These are phyloP conservation scores for Caenorhabditis remanei DNA, from an alignment of 1,140 invertebrate genomes.

Conservation along the genomic window DNA sequence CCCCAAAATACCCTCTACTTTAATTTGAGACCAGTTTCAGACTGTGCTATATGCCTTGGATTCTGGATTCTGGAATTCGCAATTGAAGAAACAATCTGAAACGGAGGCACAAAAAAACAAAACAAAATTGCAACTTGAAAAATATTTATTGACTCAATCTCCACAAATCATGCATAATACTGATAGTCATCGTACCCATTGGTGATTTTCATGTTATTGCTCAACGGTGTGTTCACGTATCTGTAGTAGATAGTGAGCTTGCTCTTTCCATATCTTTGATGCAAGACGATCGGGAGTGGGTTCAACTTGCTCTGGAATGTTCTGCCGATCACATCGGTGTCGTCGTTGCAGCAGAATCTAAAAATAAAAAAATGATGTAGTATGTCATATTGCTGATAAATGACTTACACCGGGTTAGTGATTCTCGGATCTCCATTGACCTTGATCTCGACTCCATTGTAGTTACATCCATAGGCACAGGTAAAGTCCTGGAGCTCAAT, in stretches of 20 bases:
- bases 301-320: not conserved
- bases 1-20: too few species aligned
- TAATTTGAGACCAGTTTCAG: too few species aligned
- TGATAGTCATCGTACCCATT: constrained; percentile 42
- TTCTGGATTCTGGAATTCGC: too few species aligned
- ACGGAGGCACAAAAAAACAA: not conserved
- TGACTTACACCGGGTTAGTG: constrained; percentile 3
- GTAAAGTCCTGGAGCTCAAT: not conserved
- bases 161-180: not conserved
- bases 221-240: constrained; percentile 19
- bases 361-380: not conserved
- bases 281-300: not conserved
- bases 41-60: too few species aligned
- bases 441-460: constrained; percentile 56
- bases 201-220: constrained; percentile 13
- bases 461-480: constrained; percentile 48
- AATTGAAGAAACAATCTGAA: too few species aligned
- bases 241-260: constrained; percentile 2
- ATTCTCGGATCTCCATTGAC: constrained; percentile 41
- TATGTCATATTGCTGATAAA: not conserved
- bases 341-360: constrained; percentile 25
- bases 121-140: not conserved
- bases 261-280: constrained; percentile 36
- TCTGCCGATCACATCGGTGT: not conserved
- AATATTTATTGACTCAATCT: not conserved